Evolutionary conservation across 2,113 vertebrate genomes (phyloP), one percentile per base, ranked within the genome.

Genomic region (Donacobius atricapilla): DNA sequence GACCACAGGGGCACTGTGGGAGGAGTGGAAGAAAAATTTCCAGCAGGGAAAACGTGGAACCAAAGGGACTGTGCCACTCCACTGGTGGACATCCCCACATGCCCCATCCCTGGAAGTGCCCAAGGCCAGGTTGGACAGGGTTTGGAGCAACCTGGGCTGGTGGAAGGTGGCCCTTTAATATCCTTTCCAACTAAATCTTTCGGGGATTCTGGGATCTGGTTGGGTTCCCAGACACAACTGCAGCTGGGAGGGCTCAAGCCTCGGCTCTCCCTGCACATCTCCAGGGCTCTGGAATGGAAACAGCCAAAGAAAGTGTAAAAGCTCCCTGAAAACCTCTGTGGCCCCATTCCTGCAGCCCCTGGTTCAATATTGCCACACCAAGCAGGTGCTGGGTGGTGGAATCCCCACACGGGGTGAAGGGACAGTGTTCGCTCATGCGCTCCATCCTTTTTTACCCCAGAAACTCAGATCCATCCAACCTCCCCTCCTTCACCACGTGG

Each of bases 51-150:
- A 37, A 33, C 2, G 0, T 3, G 40, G 11, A 17, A 39, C 42
- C 31, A 44, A 4, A 15, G 30, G 16, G 54, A 57, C 21, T 73
- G 33, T 42, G 27, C 9, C 42, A 25, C 40, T 39, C 40, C 31
- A 12, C 3, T 51, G 61, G 10, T 75, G 53, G 33, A 24, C 4
- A 7, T 51, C 54, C 58, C 50, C 7, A 3, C 0, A 0, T 22
- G 3, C 7, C 27, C 33, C 37, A 51, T 20, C 47, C 28, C 63
- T 77, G 84, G 33, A 15, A 20, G 23, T 54, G 23, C 6, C n/a
- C 73, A 45, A 30, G 33, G 54, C 39, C 45, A 61, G 15, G 5
- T 2, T 61, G 45, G 63, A 53, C 1, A 0, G 28, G 45, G 37
- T 19, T 78, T 45, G 47, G 63, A 87, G 39, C 18, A 53, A 0